These are phyloP conservation scores for Conistra vaccinii DNA, from an alignment of 2,888 invertebrate species.

Conservation along the genomic window DNA sequence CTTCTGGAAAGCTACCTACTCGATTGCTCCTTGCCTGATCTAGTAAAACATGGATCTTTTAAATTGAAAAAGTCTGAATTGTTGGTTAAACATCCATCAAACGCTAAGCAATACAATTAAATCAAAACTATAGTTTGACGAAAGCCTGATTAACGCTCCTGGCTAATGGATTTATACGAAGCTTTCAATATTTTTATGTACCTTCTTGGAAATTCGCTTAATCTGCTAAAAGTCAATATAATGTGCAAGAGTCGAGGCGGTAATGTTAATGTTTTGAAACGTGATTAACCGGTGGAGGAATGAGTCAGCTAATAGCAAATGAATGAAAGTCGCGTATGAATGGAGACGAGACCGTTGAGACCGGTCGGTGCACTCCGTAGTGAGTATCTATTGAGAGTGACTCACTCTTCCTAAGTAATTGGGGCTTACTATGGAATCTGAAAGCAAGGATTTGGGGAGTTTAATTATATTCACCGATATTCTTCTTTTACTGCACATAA, in stretches of 20 bases:
- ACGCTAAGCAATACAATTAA: background rate
- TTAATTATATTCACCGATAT: background rate
- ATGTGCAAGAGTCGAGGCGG: conserved; percentile 4
- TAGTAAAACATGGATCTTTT: background rate
- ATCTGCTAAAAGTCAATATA: conserved; percentile 3
- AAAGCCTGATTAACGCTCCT: conserved; percentile 5
- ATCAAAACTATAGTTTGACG: background rate
- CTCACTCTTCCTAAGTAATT: conserved; percentile 23
- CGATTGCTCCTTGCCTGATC: background rate
- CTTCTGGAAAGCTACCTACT: conserved; percentile 1
- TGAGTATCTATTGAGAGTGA: conserved; percentile 20
- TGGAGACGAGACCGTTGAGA: conserved; percentile 53
- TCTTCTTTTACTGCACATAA: background rate
- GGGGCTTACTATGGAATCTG: background rate
- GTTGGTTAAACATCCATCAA: background rate
- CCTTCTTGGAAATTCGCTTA: conserved; percentile 19
- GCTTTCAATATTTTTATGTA: background rate
- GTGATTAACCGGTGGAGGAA: conserved; percentile 40
- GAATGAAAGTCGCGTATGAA: conserved; percentile 60
- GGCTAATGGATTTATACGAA: background rate
- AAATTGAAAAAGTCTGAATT: background rate
- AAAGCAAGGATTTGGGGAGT: background rate
- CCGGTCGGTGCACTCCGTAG: conserved; percentile 26
- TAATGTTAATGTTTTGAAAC: conserved; percentile 38
- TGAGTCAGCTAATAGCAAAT: conserved; percentile 49